Evolutionary conservation across 2,797 vertebrate species (phyloP).

Genomic region (Tangara arthus): DNA sequence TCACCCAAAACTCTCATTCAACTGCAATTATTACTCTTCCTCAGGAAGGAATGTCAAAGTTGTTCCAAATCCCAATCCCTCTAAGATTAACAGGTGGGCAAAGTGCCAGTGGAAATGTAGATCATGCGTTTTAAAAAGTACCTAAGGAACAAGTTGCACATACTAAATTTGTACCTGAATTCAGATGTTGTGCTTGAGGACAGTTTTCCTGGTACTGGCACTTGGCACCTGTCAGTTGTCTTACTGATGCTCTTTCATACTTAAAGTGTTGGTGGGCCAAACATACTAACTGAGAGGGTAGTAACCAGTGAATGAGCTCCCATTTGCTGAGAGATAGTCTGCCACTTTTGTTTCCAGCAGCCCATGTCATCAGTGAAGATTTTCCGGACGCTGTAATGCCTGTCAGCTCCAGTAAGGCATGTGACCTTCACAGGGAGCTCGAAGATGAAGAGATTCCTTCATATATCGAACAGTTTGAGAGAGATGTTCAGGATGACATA

Average conservation of each 20-base stretch:
- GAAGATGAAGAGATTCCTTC: slow-evolving; percentile 77
- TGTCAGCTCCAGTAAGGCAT: slow-evolving; percentile 49
- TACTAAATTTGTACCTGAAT: neutral
- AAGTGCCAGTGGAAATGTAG: neutral
- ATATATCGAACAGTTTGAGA: slow-evolving; percentile 84
- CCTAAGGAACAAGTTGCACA: neutral
- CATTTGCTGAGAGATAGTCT: neutral
- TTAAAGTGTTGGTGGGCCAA: neutral
- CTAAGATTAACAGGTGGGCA: neutral
- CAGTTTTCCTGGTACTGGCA: neutral
- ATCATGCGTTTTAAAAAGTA: neutral
- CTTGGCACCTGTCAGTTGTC: neutral
- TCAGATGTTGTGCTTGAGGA: neutral
- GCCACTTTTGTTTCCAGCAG: slow-evolving; percentile 38
- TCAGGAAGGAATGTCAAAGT: neutral
- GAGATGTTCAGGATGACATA: slow-evolving; percentile 83
- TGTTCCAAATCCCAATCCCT: neutral
- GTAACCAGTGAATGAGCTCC: neutral
- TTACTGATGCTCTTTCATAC: neutral
- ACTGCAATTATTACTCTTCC: neutral
- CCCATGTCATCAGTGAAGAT: neutral
- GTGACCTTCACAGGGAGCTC: slow-evolving; percentile 54
- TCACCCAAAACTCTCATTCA: neutral
- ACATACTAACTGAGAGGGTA: neutral
- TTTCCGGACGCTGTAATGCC: neutral